Conservation (phyloP, 2,888 invertebrate species). For the Charanyca ferruginea region DNA sequence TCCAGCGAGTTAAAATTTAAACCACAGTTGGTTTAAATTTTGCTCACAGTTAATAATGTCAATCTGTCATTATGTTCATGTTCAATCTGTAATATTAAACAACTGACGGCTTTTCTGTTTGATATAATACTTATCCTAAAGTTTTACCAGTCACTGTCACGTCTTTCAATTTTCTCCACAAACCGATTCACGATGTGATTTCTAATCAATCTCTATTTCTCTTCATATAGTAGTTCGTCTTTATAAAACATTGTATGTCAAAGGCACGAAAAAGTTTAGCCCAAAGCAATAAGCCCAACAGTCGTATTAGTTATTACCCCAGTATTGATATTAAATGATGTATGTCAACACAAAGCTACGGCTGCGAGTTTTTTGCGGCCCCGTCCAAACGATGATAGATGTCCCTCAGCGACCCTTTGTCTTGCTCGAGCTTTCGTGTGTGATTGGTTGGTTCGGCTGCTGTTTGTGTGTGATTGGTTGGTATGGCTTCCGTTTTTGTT, state of each 20-base stretch:
- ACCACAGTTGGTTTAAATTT: neutral
- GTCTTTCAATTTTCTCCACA: neutral
- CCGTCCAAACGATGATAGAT: conserved; percentile 64
- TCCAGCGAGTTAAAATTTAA: neutral
- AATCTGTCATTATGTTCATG: no score
- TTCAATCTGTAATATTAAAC: no score
- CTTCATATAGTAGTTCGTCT: no score
- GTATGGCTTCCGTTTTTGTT: conserved; percentile 53
- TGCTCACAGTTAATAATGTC: neutral
- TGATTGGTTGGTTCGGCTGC: conserved; percentile 57
- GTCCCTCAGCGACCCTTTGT: conserved; percentile 60
- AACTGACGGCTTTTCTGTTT: no score
- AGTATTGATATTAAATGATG: conserved; percentile 57
- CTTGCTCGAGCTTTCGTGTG: conserved; percentile 51
- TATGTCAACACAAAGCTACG: conserved; percentile 34
- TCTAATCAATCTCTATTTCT: neutral
- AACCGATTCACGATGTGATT: neutral
- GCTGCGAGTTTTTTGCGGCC: conserved; percentile 37
- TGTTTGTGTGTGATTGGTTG: conserved; percentile 45
- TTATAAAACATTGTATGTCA: neutral
- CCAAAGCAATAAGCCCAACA: neutral
- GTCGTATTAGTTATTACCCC: conserved; percentile 7
- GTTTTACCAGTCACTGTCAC: neutral
- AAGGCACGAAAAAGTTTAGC: neutral
- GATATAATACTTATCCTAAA: no score